Percentiles rank a stretch among this genome's conserved stretches.
Evolutionary conservation across 2,888 invertebrate genomes (phyloP).

Genomic region (Calephelis perditalis): DNA sequence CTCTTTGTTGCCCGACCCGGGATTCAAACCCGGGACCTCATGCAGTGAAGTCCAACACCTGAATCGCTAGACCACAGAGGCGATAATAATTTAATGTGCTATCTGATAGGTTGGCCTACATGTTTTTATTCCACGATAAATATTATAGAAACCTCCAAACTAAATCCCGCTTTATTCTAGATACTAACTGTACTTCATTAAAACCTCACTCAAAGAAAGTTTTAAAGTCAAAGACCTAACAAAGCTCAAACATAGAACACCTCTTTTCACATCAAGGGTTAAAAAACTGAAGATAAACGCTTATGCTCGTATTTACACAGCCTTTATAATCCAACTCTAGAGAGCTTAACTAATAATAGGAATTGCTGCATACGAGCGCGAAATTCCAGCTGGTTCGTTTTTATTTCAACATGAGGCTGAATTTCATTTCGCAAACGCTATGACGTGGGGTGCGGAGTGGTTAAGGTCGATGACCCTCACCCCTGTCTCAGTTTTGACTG

Average conservation of each 20-base stretch:
- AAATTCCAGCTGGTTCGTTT: conserved; percentile 13
- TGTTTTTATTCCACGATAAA: too few species aligned
- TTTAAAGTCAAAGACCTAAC: neutral
- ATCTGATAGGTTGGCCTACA: too few species aligned
- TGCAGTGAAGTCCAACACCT: too few species aligned
- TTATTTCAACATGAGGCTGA: conserved; percentile 28
- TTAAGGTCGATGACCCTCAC: conserved; percentile 34
- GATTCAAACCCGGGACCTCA: too few species aligned
- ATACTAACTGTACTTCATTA: neutral
- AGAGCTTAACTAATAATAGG: conserved; percentile 9
- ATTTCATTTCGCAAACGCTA: conserved; percentile 27
- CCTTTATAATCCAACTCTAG: conserved; percentile 8
- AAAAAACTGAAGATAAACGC: neutral
- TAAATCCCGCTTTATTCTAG: too few species aligned
- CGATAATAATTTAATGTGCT: too few species aligned
- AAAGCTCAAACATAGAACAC: neutral
- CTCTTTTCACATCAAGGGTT: neutral
- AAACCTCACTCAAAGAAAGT: too few species aligned
- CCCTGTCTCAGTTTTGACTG: conserved; percentile 32
- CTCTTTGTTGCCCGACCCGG: too few species aligned
- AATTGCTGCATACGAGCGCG: neutral
- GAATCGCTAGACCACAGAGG: too few species aligned
- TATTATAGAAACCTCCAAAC: too few species aligned
- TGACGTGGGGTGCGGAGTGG: conserved; percentile 27
- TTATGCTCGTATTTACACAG: neutral